Conservation (phyloP, 2,888 invertebrate species). For the Meganola albula region DNA sequence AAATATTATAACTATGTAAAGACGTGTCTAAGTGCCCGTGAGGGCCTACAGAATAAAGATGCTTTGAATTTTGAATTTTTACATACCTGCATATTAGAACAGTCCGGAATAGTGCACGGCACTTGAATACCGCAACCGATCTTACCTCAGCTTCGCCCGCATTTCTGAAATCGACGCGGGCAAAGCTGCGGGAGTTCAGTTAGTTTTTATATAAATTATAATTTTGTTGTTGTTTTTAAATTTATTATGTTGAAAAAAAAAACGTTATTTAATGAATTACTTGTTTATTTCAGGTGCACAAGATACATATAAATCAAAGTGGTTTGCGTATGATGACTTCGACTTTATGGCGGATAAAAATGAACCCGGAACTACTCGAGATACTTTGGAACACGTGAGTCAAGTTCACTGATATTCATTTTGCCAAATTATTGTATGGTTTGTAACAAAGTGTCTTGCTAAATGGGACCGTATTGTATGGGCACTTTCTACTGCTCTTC, state of each 20-base stretch:
- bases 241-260: neutral
- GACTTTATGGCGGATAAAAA: constrained; percentile 27
- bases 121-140: constrained; percentile 7
- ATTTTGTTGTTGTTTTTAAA: constrained; percentile 4
- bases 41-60: too few relatives aligned
- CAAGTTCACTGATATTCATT: constrained; percentile 23
- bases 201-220: constrained; percentile 5
- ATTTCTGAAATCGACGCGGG: too few relatives aligned
- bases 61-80: too few relatives aligned
- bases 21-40: too few relatives aligned
- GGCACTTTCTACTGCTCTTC: constrained; percentile 24
- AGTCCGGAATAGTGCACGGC: constrained; percentile 7
- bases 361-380: constrained; percentile 21
- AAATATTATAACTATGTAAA: too few relatives aligned
- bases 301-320: constrained; percentile 17
- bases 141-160: too few relatives aligned
- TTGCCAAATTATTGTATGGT: constrained; percentile 25
- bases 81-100: constrained; percentile 6
- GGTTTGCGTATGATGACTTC: constrained; percentile 22
- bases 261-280: constrained; percentile 3
- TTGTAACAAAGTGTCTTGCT: constrained; percentile 26
- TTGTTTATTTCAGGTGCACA: constrained; percentile 15
- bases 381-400: constrained; percentile 21
- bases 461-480: constrained; percentile 21
- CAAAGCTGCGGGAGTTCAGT: too few relatives aligned